Percentiles rank a stretch among this genome's conserved stretches.
Conservation (phyloP, 2,797 vertebrate species). For the Neostethus bicornis region DNA sequence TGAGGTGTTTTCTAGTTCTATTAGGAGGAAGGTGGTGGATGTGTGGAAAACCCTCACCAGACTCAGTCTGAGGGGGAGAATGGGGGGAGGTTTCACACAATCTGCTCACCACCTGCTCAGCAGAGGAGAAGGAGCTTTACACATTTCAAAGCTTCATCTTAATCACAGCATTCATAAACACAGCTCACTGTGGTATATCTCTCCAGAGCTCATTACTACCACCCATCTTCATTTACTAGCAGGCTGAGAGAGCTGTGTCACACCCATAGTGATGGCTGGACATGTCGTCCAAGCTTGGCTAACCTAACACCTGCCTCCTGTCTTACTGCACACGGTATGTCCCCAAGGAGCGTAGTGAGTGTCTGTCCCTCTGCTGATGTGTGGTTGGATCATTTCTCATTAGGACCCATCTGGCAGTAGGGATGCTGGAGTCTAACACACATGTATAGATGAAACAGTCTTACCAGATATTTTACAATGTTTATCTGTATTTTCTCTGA, state of each 20-base stretch:
- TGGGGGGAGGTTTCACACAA: constrained; percentile 46
- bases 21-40: constrained; percentile 10
- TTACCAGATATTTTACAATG: constrained; percentile 1
- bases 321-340: constrained; percentile 64
- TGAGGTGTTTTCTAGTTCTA: constrained; percentile 38
- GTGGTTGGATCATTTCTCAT: constrained; percentile 42
- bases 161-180: constrained; percentile 36
- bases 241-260: constrained; percentile 36
- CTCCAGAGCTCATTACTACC: constrained; percentile 32
- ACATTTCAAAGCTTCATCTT: constrained; percentile 25
- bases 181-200: constrained; percentile 50
- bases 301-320: constrained; percentile 66
- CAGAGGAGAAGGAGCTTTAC: constrained; percentile 12
- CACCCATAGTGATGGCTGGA: constrained; percentile 30
- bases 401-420: constrained; percentile 54
- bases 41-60: constrained; percentile 24
- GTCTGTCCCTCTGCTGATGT: constrained; percentile 38
- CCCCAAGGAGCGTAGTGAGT: constrained; percentile 25
- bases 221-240: constrained; percentile 7
- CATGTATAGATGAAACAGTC: constrained; percentile 14
- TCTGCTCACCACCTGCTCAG: constrained; percentile 70
- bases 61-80: constrained; percentile 28
- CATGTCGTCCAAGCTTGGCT: constrained; percentile 27
- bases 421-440: constrained; percentile 20
- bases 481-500: constrained; percentile 12